Evolutionary conservation across 2,888 invertebrate genomes (phyloP).

Genomic region (Rhaphigaster nebulosa): DNA sequence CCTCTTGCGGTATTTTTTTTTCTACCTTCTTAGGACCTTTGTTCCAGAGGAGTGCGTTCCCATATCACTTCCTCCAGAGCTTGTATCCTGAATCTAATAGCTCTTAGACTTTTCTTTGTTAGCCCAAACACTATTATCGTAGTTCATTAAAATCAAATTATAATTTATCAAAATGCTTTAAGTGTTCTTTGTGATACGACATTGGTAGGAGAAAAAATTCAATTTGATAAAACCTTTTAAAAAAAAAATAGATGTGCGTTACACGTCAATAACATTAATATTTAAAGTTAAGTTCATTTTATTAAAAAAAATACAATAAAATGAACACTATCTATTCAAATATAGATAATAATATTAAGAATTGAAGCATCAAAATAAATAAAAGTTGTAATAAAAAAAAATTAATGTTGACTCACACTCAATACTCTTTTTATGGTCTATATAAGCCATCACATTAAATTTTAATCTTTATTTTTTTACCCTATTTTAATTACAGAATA

Average conservation of each 20-base stretch:
- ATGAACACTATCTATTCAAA: neutral
- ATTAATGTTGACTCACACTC: neutral
- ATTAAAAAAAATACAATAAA: neutral
- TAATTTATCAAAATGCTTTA: too few relatives aligned
- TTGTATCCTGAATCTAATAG: neutral
- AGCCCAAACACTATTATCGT: neutral
- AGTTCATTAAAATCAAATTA: neutral
- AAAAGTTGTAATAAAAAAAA: neutral
- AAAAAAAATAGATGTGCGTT: too few relatives aligned
- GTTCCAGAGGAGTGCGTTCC: neutral
- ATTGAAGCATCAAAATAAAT: neutral
- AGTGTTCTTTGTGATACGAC: too few relatives aligned
- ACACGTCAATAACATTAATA: too few relatives aligned
- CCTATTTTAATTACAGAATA: neutral
- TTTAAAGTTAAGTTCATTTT: too few relatives aligned
- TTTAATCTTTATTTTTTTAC: neutral
- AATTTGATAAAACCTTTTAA: too few relatives aligned
- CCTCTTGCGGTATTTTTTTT: slow-evolving; percentile 4
- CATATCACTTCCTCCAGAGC: neutral
- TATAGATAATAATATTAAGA: too few relatives aligned
- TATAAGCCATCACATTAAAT: neutral
- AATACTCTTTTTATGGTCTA: neutral
- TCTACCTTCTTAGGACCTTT: neutral
- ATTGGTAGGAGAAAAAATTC: too few relatives aligned
- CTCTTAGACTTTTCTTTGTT: neutral